Evolutionary conservation across 2,888 invertebrate genomes (phyloP).

Genomic region (Pinctada fucata): DNA sequence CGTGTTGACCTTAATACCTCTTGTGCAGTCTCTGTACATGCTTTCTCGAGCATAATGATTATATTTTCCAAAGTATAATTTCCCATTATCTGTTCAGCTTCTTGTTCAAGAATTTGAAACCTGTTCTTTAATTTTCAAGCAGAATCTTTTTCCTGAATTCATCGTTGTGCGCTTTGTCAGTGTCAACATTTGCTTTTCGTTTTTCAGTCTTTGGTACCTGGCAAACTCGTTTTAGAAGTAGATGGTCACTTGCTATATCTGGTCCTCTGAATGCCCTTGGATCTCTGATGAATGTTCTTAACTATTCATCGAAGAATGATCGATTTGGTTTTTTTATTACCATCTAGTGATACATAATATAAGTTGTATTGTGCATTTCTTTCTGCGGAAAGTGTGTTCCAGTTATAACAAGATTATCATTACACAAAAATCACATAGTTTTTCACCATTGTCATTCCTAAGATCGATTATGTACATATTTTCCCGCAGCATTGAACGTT

Average conservation of each 20-base stretch:
- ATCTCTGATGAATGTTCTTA: too few relatives aligned
- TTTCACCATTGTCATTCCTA: conserved; percentile 15
- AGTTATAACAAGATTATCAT: conserved; percentile 17
- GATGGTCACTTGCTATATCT: too few relatives aligned
- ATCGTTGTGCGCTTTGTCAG: too few relatives aligned
- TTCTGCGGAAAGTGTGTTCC: conserved; percentile 15
- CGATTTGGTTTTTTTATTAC: conserved; percentile 2
- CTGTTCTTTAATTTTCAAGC: not conserved
- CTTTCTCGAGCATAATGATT: not conserved
- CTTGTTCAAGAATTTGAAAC: not conserved
- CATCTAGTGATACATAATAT: conserved; percentile 12
- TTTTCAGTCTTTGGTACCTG: too few relatives aligned
- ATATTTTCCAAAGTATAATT: not conserved
- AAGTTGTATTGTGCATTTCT: conserved; percentile 19
- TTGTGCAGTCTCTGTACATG: not conserved
- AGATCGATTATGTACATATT: conserved; percentile 4
- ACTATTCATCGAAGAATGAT: conserved; percentile 5
- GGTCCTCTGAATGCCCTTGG: too few relatives aligned
- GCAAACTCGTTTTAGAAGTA: too few relatives aligned
- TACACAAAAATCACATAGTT: conserved; percentile 4
- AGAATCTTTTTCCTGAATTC: not conserved
- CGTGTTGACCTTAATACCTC: not conserved
- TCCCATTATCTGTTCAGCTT: not conserved
- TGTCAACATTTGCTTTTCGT: too few relatives aligned
- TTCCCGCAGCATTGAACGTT: conserved; percentile 1